Conservation (phyloP, 2,797 vertebrate genomes). For the Chelon auratus region DNA sequence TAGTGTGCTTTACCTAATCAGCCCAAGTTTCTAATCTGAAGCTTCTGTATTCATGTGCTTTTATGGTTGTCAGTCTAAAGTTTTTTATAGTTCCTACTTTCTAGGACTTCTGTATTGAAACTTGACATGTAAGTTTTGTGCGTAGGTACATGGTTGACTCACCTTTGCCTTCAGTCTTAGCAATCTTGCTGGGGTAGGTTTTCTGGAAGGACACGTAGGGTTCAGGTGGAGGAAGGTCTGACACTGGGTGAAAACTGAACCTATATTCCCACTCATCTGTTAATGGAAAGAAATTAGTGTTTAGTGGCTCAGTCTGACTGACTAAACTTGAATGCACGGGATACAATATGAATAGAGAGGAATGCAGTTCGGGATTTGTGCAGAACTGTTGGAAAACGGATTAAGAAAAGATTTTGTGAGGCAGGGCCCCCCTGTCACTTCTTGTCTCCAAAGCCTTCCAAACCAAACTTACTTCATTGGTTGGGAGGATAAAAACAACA, state of each 20-base stretch:
- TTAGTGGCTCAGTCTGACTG: background rate
- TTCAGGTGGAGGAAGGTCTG: conserved; percentile 95
- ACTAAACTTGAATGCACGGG: no score
- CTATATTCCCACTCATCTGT: conserved; percentile 96
- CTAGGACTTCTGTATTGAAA: no score
- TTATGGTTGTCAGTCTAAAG: background rate
- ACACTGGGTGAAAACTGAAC: conserved; percentile 94
- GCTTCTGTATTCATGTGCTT: no score
- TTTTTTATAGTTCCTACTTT: background rate
- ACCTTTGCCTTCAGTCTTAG: conserved; percentile 91
- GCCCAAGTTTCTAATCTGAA: background rate
- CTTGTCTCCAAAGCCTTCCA: background rate
- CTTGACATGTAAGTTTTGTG: background rate
- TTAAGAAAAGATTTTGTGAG: background rate
- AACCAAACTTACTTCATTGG: conserved; percentile 22
- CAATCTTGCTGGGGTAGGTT: conserved; percentile 94
- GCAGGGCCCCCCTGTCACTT: background rate
- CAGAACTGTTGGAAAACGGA: background rate
- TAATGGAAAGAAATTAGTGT: conserved; percentile 19
- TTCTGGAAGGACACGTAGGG: conserved; percentile 89
- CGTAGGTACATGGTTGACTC: background rate
- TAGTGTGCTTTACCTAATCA: no score
- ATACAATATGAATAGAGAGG: background rate
- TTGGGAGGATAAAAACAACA: conserved; percentile 40
- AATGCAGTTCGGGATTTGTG: background rate